Conservation (phyloP, 2,797 vertebrate genomes). For the Sebastes umbrosus region DNA sequence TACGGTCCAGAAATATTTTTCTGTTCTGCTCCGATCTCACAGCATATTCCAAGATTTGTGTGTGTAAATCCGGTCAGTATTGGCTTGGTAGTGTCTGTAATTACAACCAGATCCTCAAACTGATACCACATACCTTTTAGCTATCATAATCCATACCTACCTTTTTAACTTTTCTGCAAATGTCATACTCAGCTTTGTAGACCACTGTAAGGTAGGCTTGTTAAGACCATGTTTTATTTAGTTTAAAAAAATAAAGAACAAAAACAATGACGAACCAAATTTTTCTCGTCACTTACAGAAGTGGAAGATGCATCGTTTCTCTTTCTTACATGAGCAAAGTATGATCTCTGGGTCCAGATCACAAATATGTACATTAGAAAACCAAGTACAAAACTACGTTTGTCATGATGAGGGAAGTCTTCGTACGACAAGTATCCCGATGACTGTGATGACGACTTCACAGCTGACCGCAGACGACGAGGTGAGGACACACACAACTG, state of each 20-base stretch:
- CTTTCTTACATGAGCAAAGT: too few species aligned
- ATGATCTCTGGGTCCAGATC: too few species aligned
- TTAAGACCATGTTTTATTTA: constrained; percentile 70
- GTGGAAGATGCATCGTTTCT: too few species aligned
- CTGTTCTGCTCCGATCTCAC: neutral
- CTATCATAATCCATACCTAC: too few species aligned
- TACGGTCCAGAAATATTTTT: neutral
- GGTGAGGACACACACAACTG: neutral
- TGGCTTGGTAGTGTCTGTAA: neutral
- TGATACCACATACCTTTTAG: neutral
- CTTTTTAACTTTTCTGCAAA: neutral
- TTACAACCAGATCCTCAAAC: neutral
- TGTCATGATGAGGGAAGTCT: too few species aligned
- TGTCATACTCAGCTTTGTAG: constrained; percentile 5
- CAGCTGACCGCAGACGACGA: too few species aligned
- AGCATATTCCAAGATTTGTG: neutral
- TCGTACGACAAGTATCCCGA: too few species aligned
- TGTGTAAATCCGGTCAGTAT: neutral
- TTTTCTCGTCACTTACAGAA: too few species aligned
- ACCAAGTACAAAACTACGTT: too few species aligned
- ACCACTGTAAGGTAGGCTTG: constrained; percentile 30
- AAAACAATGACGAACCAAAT: constrained; percentile 8
- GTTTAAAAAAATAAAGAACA: constrained; percentile 29
- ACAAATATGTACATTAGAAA: too few species aligned
- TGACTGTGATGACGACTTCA: too few species aligned